Conservation (phyloP, 2,113 vertebrate species). For the Chitala chitala region DNA sequence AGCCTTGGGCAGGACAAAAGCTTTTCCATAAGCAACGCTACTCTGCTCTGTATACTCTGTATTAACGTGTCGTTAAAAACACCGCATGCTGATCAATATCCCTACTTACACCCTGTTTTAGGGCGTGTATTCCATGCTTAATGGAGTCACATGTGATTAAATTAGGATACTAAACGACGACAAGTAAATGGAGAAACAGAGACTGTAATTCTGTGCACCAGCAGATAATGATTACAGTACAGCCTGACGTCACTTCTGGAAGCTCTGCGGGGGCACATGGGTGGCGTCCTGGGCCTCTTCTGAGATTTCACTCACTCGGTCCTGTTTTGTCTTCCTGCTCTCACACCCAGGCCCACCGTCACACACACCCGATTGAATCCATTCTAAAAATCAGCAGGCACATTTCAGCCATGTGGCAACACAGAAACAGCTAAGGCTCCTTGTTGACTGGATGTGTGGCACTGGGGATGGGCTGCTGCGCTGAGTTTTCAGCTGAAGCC, state of each 20-base stretch:
- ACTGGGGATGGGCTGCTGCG: too few relatives aligned
- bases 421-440: too few relatives aligned
- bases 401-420: too few relatives aligned
- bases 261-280: background rate
- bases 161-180: slow-evolving; percentile 5
- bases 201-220: background rate
- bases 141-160: slow-evolving; percentile 14
- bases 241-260: background rate
- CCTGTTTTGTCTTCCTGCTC: background rate
- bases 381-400: too few relatives aligned
- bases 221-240: background rate
- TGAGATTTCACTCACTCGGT: too few relatives aligned
- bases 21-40: background rate
- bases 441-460: too few relatives aligned
- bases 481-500: too few relatives aligned
- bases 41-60: too few relatives aligned
- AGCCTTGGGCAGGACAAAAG: background rate
- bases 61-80: background rate
- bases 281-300: too few relatives aligned
- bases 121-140: background rate
- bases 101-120: background rate
- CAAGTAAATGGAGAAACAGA: slow-evolving; percentile 1
- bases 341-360: too few relatives aligned
- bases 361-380: too few relatives aligned
- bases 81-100: slow-evolving; percentile 4